Base-by-base conservation (phyloP, 1,140 invertebrate genomes). In the Piezodorus guildinii region DNA sequence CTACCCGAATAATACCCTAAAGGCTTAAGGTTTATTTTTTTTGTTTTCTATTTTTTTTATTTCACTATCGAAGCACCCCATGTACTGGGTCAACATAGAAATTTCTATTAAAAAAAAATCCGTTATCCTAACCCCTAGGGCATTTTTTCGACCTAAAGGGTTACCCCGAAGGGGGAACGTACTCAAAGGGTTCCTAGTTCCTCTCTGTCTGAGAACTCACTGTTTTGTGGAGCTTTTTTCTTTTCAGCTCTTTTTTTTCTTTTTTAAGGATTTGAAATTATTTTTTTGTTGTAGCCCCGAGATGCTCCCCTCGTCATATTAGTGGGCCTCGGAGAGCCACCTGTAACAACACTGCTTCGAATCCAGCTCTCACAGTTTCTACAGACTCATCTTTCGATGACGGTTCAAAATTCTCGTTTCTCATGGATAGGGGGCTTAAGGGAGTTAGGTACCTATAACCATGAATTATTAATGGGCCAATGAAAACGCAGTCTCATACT, bases 11-110 rank as follows among this genome's bases (percentile, higher is more conserved):
- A 15, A 65, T 65, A 67, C 46, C 60, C n/a, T n/a, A 67, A 67
- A 65, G 66, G 66, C 66, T 65, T 67, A 65, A 67, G 61, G 66
- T 62, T 67, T n/a, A n/a, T n/a, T n/a, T n/a, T n/a, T n/a, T n/a
- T 67, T 65, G 62, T 62, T 61, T 61, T 46, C 43, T 61, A n/a
- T 61, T 46, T n/a, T 46, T 46, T 19, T 30, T 30, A 30, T 30
- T 30, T 30, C 27, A 30, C 27, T 30, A 30, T 3, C 27, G 27
- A 8, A 30, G 27, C 27, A 30, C 27, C 27, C 27, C 17, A 19
- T 4, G n/a, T n/a, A n/a, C n/a, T n/a, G 45, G 45, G 45, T 46
- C 25, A 16, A 61, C 34, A 61, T 39, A 61, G 43, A 43, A 17
- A 61, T 61, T 61, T 45, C 60, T 61, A 45, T 43, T 43, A 44